Percentiles rank a stretch among this genome's conserved stretches.
Conservation (phyloP, 2,888 invertebrate genomes). For the Limnephilus rhombicus region DNA sequence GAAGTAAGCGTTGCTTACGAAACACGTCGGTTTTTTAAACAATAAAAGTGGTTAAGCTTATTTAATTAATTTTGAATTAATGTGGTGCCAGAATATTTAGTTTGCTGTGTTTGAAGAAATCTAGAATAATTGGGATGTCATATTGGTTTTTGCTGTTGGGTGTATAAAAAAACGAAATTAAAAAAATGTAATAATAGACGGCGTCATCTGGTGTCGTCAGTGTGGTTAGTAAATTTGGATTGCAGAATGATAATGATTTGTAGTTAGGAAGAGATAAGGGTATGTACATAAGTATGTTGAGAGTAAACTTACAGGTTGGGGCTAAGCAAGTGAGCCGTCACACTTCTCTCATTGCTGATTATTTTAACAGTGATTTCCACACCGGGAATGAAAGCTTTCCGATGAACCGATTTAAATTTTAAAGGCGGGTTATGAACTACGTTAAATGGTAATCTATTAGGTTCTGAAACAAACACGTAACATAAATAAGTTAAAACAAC, state of each 20-base stretch:
- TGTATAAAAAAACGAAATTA: neutral
- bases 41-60: no score
- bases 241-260: neutral
- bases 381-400: conserved; percentile 89
- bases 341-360: conserved; percentile 87
- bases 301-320: conserved; percentile 87
- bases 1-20: no score
- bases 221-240: neutral
- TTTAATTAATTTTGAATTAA: no score
- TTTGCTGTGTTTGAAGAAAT: no score
- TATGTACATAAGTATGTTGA: neutral
- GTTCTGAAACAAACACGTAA: conserved; percentile 68
- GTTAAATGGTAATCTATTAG: conserved; percentile 75
- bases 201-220: neutral
- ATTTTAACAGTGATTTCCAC: conserved; percentile 87
- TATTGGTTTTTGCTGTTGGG: neutral
- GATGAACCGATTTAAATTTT: conserved; percentile 86
- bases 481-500: neutral
- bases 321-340: conserved; percentile 91
- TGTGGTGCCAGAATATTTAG: no score
- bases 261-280: neutral
- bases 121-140: neutral
- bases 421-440: conserved; percentile 82
- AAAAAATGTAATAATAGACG: neutral
- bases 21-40: no score